Base-by-base conservation (phyloP, 2,113 vertebrate species). In the Regulus satrapa region DNA sequence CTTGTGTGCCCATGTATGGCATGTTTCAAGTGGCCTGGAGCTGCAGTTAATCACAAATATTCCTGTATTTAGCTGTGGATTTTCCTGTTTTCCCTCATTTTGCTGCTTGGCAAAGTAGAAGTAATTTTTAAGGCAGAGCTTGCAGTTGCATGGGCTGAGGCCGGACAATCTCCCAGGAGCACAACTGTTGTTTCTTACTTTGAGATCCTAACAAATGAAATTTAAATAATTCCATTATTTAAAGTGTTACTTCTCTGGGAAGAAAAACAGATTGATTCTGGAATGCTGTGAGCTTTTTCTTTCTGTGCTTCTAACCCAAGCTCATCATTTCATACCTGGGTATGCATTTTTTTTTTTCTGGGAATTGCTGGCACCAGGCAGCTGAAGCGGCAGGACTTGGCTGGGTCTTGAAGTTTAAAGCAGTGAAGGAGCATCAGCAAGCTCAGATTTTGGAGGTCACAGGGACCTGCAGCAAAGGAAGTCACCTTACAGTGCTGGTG, bases 401-500 rank as follows among this genome's bases (percentile, higher is more conserved):
- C 14, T 54, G 46, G 45, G 18, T 61, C 66, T 55, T 31, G 46
- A 52, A 36, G 73, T 62, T 86, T 52, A n/a, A 63, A 88, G 81
- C 66, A 58, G 40, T 62, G 25, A 78, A 62, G 46, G 29, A 68
- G 20, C 62, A 46, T 61, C 78, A 89, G 31, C 34, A 68, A 34
- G 34, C 54, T 68, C 78, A 69, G 68, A 24, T 75, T 58, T 76
- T 54, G 46, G 38, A 28, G 74, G 71, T 86, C 58, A 55, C 81
- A 94, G 92, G n/a, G n/a, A n/a, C n/a, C n/a, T n/a, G n/a, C n/a
- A n/a, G n/a, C n/a, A n/a, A n/a, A 68, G 61, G 61, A 59, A 84
- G 75, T 97, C 72, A 5, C 48, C 87, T 97, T 87, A 54, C 84
- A 97, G 94, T 69, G 64, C 75, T 67, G 79, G 86, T 85, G 79